phyloP scores from a whole-genome alignment of 1,140 invertebrate species.

The Penaeus japonicus region DNA sequence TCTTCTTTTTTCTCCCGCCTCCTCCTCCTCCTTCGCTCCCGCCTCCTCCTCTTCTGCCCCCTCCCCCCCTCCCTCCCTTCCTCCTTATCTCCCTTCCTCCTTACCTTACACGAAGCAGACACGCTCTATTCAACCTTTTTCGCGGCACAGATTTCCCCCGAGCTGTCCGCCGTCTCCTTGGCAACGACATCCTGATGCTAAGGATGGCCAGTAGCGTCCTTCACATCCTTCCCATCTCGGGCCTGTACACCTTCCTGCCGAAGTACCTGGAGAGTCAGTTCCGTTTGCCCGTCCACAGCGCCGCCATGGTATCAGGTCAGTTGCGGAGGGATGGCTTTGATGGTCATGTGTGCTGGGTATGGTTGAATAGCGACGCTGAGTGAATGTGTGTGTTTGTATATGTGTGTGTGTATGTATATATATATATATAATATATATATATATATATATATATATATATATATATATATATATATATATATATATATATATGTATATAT shows the following conservation, averaged over 20 bases:
- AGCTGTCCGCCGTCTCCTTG: slow-evolving; percentile 83
- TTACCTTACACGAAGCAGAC: slow-evolving; percentile 12
- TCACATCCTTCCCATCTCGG: slow-evolving; percentile 88
- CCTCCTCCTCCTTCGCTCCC: background rate
- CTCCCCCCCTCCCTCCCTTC: background rate
- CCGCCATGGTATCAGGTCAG: slow-evolving; percentile 88
- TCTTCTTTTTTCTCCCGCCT: background rate
- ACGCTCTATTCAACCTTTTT: background rate
- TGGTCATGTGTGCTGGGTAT: background rate
- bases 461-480: background rate
- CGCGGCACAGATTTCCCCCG: slow-evolving; percentile 81
- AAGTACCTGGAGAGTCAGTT: slow-evolving; percentile 95
- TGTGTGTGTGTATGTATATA: background rate
- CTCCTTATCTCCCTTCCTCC: background rate
- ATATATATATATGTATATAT: too few species aligned
- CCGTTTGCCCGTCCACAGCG: slow-evolving; percentile 83
- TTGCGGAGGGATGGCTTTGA: background rate
- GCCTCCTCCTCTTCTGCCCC: background rate
- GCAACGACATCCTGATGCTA: slow-evolving; percentile 89
- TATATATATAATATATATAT: background rate
- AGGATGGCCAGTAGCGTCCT: slow-evolving; percentile 87
- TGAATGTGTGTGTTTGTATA: too few species aligned
- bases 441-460: background rate
- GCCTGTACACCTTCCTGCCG: slow-evolving; percentile 90
- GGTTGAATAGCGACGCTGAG: too few species aligned